Percentiles rank a stretch among this genome's conserved stretches.
Conservation (phyloP, 1,140 invertebrate species). For the Drosophila eugracilis region DNA sequence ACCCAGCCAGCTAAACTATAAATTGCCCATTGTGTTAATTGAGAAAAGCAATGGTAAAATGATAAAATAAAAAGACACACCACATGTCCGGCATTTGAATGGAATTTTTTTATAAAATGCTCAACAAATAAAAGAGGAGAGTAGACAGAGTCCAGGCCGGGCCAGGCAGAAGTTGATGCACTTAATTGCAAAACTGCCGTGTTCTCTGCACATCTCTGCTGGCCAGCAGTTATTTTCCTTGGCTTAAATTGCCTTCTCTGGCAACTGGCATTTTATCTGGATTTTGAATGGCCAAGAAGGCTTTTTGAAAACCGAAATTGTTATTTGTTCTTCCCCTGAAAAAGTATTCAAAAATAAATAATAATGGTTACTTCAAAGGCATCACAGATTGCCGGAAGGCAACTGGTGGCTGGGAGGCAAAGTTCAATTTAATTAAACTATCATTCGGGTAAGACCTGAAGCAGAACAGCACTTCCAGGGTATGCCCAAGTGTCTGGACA, state of each 20-base stretch:
- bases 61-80: neutral
- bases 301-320: too few relatives aligned
- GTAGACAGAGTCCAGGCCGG: neutral
- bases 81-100: neutral
- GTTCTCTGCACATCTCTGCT: too few relatives aligned
- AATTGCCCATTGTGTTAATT: slow-evolving; percentile 13
- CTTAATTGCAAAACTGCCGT: neutral
- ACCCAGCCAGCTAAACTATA: neutral
- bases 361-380: too few relatives aligned
- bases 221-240: neutral
- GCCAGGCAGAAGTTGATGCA: neutral
- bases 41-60: slow-evolving; percentile 2
- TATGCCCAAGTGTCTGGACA: slow-evolving; percentile 20
- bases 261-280: too few relatives aligned
- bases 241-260: neutral
- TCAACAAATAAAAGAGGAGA: neutral
- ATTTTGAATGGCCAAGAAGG: too few relatives aligned
- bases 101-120: neutral
- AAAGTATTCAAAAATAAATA: too few relatives aligned
- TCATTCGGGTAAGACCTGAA: too few relatives aligned
- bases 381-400: too few relatives aligned
- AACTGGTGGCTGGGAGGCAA: neutral
- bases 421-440: neutral
- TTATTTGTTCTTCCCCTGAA: too few relatives aligned
- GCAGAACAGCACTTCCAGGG: neutral